Evolutionary conservation across 2,888 invertebrate species (phyloP).

Genomic region (Drosophila mayaguana): DNA sequence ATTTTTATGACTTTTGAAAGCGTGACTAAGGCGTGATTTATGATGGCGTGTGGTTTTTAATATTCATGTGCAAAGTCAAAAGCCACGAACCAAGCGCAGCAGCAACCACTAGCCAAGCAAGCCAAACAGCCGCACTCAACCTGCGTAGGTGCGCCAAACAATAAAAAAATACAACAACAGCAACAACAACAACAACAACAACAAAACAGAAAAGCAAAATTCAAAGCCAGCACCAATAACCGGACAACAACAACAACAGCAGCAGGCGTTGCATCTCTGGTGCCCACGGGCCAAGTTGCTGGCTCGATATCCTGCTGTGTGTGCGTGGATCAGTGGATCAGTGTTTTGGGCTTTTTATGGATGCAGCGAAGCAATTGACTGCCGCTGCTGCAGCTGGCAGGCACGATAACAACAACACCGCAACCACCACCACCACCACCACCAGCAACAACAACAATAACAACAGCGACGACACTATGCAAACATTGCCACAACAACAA

Average conservation of each 20-base stretch:
- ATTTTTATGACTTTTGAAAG: conserved; percentile 85
- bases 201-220: conserved; percentile 31
- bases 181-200: conserved; percentile 30
- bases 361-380: conserved; percentile 74
- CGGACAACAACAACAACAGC: conserved; percentile 37
- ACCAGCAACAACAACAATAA: conserved; percentile 29
- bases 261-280: conserved; percentile 63
- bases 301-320: conserved; percentile 75
- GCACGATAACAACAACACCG: conserved; percentile 50
- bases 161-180: conserved; percentile 60
- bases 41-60: conserved; percentile 85
- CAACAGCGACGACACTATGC: conserved; percentile 29
- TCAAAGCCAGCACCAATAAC: conserved; percentile 45
- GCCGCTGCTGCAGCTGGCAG: conserved; percentile 57
- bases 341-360: conserved; percentile 68
- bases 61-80: conserved; percentile 82
- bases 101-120: conserved; percentile 21
- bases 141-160: conserved; percentile 82
- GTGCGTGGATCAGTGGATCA: conserved; percentile 69
- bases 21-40: conserved; percentile 85
- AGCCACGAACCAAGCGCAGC: conserved; percentile 39
- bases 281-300: conserved; percentile 54
- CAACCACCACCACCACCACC: conserved; percentile 35
- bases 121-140: conserved; percentile 26
- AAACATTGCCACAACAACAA: conserved; percentile 32